Conservation (phyloP, 2,113 vertebrate species). For the Sphaerodactylus townsendi region DNA sequence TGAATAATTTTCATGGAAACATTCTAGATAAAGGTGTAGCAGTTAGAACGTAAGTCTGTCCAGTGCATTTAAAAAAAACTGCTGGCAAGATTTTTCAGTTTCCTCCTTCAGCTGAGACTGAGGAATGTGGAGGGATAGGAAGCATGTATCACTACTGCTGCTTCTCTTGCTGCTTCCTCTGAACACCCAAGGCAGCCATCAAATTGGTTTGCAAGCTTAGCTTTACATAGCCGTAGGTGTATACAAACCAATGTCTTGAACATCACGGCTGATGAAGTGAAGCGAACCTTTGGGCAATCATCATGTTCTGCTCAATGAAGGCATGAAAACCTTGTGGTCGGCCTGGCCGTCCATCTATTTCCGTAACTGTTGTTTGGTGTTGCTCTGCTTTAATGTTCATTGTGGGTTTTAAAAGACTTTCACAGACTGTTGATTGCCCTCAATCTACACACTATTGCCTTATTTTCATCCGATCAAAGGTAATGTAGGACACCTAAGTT, state of each 20-base stretch:
- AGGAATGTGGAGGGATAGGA: not conserved
- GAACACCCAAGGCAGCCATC: not conserved
- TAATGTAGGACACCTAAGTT: not conserved
- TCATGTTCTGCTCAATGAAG: not conserved
- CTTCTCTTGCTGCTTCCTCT: not conserved
- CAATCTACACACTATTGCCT: not conserved
- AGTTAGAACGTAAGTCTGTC: too few species aligned
- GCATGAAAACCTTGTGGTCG: not conserved
- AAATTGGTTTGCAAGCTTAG: not conserved
- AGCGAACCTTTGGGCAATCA: not conserved
- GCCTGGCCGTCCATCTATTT: not conserved
- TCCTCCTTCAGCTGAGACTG: not conserved
- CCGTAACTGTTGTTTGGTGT: not conserved
- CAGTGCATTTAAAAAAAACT: too few species aligned
- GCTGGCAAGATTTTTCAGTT: not conserved
- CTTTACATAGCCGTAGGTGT: not conserved
- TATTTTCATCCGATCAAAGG: conserved; percentile 6
- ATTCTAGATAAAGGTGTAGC: too few species aligned
- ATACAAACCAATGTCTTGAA: not conserved
- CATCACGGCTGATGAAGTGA: not conserved
- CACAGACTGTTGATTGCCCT: not conserved
- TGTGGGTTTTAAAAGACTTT: not conserved
- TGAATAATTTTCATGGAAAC: too few species aligned
- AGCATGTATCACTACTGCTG: not conserved
- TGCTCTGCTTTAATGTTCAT: not conserved